Percentiles rank a stretch among this genome's conserved stretches.
Conservation (phyloP, 2,113 vertebrate genomes). For the Centrocercus urophasianus region DNA sequence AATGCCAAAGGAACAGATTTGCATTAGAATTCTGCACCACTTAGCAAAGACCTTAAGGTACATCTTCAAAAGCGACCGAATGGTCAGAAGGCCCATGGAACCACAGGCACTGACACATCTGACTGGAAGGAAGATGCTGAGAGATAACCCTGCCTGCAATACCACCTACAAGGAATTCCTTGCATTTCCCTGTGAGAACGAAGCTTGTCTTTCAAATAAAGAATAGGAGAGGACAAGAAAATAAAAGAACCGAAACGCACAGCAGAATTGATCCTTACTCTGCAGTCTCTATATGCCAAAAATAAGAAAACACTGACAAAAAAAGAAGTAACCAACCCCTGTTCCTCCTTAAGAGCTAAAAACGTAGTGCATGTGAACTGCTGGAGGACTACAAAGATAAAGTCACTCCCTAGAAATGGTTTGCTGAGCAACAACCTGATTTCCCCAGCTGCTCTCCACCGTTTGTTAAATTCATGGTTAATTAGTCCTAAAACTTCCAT, state of each 20-base stretch:
- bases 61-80: background rate
- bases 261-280: background rate
- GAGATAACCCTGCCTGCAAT: background rate
- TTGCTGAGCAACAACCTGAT: too few relatives aligned
- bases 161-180: background rate
- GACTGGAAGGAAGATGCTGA: background rate
- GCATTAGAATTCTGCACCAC: background rate
- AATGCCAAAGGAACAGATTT: background rate
- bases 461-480: too few relatives aligned
- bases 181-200: background rate
- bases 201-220: background rate
- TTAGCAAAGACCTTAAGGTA: background rate
- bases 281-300: background rate
- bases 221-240: background rate
- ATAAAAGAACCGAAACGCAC: background rate
- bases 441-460: too few relatives aligned
- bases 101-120: background rate
- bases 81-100: background rate
- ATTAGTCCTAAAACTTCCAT: background rate
- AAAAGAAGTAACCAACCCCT: background rate
- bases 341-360: background rate
- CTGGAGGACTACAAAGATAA: background rate
- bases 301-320: too few relatives aligned
- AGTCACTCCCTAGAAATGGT: background rate
- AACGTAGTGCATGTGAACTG: fast-evolving